A percentile compares a stretch with the other conserved stretches of the same genome.
phyloP scores from a whole-genome alignment of 2,888 invertebrate species.

The Drosophila buzzatii region DNA sequence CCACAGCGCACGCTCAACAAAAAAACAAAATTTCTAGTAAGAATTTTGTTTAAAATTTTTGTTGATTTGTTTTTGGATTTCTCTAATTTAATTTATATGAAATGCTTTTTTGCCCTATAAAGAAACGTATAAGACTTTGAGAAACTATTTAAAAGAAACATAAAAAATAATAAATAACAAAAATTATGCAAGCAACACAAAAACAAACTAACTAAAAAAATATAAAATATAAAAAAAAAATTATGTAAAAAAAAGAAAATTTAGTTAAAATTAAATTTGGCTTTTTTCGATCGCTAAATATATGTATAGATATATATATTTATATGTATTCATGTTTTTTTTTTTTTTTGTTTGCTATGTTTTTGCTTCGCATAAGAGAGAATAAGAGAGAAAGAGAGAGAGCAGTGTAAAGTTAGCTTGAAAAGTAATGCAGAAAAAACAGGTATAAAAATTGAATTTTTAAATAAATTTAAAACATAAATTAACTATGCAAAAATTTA shows the following conservation, averaged over 20 bases:
- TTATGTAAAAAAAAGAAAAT: conserved; percentile 26
- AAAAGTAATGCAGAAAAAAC: conserved; percentile 61
- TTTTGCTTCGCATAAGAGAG: conserved; percentile 45
- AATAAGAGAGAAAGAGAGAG: conserved; percentile 9
- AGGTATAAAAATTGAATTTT: conserved; percentile 74
- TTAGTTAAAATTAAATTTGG: conserved; percentile 70
- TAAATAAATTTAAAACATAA: conserved; percentile 49
- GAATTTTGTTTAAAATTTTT: conserved; percentile 62
- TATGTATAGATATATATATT: neutral
- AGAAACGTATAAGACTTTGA: conserved; percentile 83
- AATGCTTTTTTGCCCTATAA: conserved; percentile 82
- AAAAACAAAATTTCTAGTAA: conserved; percentile 34
- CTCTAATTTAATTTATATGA: conserved; percentile 65
- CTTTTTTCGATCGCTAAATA: conserved; percentile 14
- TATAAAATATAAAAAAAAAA: conserved; percentile 12
- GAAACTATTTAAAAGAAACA: conserved; percentile 67
- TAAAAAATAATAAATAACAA: conserved; percentile 32
- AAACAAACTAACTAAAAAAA: conserved; percentile 21
- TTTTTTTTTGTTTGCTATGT: conserved; percentile 12
- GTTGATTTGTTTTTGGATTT: conserved; percentile 61
- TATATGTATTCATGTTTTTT: conserved; percentile 28
- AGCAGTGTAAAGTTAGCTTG: conserved; percentile 51
- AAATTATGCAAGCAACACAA: conserved; percentile 34
- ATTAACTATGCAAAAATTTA: conserved; percentile 5
- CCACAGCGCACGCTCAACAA: conserved; percentile 47